Conservation (phyloP, 2,888 invertebrate genomes). For the Chirona hameri region DNA sequence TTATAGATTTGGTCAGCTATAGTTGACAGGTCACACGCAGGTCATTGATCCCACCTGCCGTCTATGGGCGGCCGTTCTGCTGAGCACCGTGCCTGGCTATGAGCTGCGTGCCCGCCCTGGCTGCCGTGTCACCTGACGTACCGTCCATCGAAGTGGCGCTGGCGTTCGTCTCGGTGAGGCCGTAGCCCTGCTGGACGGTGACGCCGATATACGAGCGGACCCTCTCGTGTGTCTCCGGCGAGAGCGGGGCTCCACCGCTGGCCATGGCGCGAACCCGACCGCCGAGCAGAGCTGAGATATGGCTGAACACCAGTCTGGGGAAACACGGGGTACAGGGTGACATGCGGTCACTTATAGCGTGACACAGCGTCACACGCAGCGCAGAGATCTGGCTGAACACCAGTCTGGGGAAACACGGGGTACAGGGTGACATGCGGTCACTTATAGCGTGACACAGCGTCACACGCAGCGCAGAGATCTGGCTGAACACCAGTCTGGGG, state of each 20-base stretch:
- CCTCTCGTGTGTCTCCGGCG: constrained; percentile 92
- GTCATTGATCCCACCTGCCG: too few relatives aligned
- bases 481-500: constrained; percentile 56
- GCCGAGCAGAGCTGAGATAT: constrained; percentile 72
- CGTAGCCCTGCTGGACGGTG: constrained; percentile 88
- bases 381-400: constrained; percentile 62
- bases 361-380: constrained; percentile 58
- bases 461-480: constrained; percentile 67
- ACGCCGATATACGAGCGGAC: constrained; percentile 86
- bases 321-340: constrained; percentile 6
- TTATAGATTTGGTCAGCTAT: too few relatives aligned
- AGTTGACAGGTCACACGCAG: too few relatives aligned
- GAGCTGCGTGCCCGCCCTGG: too few relatives aligned
- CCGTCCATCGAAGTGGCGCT: constrained; percentile 58
- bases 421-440: too few relatives aligned
- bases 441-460: too few relatives aligned
- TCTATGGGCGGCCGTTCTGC: too few relatives aligned
- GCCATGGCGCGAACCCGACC: constrained; percentile 84
- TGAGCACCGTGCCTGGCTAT: too few relatives aligned
- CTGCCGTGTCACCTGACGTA: background rate
- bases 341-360: too few relatives aligned
- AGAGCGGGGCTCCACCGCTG: constrained; percentile 91
- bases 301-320: constrained; percentile 56
- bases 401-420: constrained; percentile 44
- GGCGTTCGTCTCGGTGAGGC: constrained; percentile 94